Base-by-base conservation (phyloP, 2,113 vertebrate species). In the Proterorhinus semilunaris region DNA sequence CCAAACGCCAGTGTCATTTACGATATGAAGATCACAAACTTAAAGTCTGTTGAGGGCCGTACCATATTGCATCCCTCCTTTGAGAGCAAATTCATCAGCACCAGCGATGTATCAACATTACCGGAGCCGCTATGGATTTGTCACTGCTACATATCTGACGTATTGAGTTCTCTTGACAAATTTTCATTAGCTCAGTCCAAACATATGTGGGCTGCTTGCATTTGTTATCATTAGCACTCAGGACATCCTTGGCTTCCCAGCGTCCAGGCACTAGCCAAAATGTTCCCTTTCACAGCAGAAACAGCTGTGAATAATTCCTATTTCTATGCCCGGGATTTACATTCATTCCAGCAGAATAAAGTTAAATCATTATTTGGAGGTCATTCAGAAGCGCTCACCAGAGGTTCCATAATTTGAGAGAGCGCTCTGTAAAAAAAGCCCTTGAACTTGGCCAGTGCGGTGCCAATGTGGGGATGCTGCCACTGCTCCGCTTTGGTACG, bases 191-290 rank as follows among this genome's bases (percentile, higher is more conserved):
- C 54, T 71, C 71, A 76, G 82, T 88, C 83, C 87, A 84, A 89
- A 90, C 78, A 83, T 79, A 88, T 88, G 82, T 75, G 80, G 68
- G 80, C 54, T 68, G 68, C 76, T 81, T 65, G 12, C 69, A 42
- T 75, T 80, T 88, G 79, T 88, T 89, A 86, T 88, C 76, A 86
- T 88, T 89, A 83, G 71, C 85, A 86, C 82, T 89, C 86, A 74
- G 77, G 82, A 84, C 75, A 78, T 76, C 86, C 77, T 75, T 79
- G 68, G 85, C 76, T 78, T 82, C 66, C 71, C 64, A 43, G 55
- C 79, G 74, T 50, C 59, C 27, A 79, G 27, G 66, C 77, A 66
- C 75, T 44, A 83, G 83, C 84, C 80, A 80, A 77, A 84, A 10
- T 76, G 63, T 69, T 75, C 52, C n/a, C n/a, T n/a, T n/a, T n/a